Evolutionary conservation across 2,113 vertebrate species (phyloP).

Genomic region (Lipotes vexillifer): DNA sequence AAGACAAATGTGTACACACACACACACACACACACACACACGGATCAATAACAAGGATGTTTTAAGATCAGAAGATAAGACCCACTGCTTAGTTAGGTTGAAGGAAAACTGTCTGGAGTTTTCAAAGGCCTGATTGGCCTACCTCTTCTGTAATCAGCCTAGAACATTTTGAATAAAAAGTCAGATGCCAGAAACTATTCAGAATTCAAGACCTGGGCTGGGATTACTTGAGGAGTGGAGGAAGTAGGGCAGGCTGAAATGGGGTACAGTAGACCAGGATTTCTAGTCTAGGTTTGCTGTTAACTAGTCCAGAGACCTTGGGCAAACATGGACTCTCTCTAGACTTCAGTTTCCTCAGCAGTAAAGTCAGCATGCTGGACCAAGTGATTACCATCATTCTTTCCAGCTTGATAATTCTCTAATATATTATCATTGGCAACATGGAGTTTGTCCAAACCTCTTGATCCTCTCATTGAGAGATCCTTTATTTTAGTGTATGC

Average conservation of each 20-base stretch:
- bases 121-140: not conserved
- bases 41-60: not conserved
- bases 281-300: not conserved
- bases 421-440: not conserved
- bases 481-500: not conserved
- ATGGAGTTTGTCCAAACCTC: not conserved
- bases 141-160: not conserved
- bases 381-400: not conserved
- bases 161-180: not conserved
- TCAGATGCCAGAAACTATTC: not conserved
- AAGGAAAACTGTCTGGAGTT: not conserved
- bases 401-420: not conserved
- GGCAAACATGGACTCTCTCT: not conserved
- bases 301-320: not conserved
- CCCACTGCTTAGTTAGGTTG: not conserved
- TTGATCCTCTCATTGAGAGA: not conserved
- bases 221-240: not conserved
- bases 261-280: not conserved
- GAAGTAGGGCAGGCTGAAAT: not conserved
- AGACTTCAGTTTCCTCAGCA: not conserved
- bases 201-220: not conserved
- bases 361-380: not conserved
- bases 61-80: not conserved
- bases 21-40: not conserved
- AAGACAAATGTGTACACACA: not conserved